phyloP scores from a whole-genome alignment of 2,113 vertebrate genomes.

The Psephotus haematonotus region DNA sequence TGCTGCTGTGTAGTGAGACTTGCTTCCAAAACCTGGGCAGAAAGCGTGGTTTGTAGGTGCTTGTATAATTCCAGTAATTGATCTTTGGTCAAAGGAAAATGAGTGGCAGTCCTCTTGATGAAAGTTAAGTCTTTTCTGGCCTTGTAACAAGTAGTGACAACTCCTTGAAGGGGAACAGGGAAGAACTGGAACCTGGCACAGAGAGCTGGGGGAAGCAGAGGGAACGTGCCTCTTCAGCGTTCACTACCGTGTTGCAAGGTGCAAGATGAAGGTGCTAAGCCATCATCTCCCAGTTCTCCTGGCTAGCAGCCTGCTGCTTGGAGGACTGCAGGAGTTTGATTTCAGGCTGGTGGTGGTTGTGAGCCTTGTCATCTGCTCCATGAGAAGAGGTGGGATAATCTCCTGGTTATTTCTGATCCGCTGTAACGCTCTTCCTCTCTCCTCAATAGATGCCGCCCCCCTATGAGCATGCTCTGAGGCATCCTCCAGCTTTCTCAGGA shows the following conservation, averaged over 20 bases:
- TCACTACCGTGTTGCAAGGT: accelerated
- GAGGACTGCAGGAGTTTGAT: neutral
- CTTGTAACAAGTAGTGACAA: neutral
- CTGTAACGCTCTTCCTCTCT: neutral
- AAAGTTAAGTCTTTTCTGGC: neutral
- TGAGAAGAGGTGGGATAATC: neutral
- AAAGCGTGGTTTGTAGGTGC: neutral
- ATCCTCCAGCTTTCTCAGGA: conserved; percentile 53
- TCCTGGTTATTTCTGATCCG: neutral
- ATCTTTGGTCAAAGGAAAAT: neutral
- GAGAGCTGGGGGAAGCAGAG: accelerated
- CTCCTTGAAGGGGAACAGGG: neutral
- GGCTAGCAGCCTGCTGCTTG: neutral
- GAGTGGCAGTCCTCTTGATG: neutral
- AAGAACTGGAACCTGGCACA: neutral
- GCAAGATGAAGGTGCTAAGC: neutral
- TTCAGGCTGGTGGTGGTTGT: neutral
- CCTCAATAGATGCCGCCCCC: conserved; percentile 69
- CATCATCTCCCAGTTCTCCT: neutral
- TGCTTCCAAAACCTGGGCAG: neutral
- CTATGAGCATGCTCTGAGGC: conserved; percentile 70
- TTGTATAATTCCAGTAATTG: neutral
- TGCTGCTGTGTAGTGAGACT: neutral
- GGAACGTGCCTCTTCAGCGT: neutral
- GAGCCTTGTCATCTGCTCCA: neutral